Percentiles rank a stretch among this genome's conserved stretches.
Conservation (phyloP, 2,888 invertebrate species). For the Bedellia somnulentella region DNA sequence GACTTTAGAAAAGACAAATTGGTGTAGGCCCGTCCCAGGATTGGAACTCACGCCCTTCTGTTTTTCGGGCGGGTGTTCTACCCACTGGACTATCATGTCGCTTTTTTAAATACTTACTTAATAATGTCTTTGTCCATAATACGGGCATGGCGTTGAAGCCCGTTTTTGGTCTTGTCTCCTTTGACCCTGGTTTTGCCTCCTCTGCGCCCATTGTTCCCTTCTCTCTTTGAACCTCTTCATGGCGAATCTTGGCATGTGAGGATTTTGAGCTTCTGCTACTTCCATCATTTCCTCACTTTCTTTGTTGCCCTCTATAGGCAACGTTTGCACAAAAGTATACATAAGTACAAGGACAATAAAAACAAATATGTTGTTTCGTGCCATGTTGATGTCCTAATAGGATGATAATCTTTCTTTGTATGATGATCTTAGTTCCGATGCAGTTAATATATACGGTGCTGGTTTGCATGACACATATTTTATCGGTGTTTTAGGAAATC, state of each 20-base stretch:
- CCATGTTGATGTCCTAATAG: too few species aligned
- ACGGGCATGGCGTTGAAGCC: neutral
- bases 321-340: neutral
- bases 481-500: conserved; percentile 43
- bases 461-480: too few species aligned
- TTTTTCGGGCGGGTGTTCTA: too few species aligned
- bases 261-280: conserved; percentile 36
- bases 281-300: conserved; percentile 33
- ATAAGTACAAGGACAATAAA: neutral
- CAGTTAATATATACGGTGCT: too few species aligned
- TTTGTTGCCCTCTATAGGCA: neutral
- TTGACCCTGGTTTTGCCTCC: conserved; percentile 21
- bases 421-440: too few species aligned
- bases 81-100: too few species aligned
- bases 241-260: conserved; percentile 42
- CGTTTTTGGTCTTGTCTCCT: conserved; percentile 15
- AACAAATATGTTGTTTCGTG: too few species aligned
- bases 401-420: too few species aligned
- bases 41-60: too few species aligned
- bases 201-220: conserved; percentile 25
- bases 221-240: conserved; percentile 39
- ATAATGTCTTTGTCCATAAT: neutral
- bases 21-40: too few species aligned
- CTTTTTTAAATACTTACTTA: neutral
- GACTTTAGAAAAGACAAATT: too few species aligned